A percentile compares a stretch with the other conserved stretches of the same genome.
phyloP scores from a whole-genome alignment of 2,888 invertebrate genomes.

The Amiota communis region DNA sequence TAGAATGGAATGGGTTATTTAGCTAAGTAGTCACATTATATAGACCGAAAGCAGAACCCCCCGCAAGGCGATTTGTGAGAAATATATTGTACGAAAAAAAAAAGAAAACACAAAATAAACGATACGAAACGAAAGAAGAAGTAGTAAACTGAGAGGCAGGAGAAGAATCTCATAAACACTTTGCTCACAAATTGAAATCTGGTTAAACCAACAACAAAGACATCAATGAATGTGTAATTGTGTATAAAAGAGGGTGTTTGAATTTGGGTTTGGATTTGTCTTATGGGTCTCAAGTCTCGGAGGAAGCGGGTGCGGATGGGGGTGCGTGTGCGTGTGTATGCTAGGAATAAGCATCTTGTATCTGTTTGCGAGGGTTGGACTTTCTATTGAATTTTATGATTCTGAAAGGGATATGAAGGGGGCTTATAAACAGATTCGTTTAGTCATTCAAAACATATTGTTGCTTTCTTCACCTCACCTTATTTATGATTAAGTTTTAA shows the following conservation, averaged over 20 bases:
- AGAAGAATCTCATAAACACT: conserved; percentile 67
- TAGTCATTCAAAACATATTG: conserved; percentile 13
- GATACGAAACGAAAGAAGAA: conserved; percentile 30
- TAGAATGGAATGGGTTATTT: conserved; percentile 30
- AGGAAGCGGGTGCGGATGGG: background rate
- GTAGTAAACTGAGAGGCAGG: background rate
- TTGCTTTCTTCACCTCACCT: background rate
- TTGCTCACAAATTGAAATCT: conserved; percentile 70
- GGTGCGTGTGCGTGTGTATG: background rate
- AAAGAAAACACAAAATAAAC: conserved; percentile 30
- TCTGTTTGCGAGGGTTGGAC: background rate
- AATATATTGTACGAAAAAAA: conserved; percentile 6
- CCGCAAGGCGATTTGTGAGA: conserved; percentile 14
- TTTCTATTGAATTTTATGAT: background rate
- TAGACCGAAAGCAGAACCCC: conserved; percentile 18
- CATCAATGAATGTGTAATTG: background rate
- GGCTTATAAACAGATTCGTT: background rate
- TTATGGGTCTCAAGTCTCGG: background rate
- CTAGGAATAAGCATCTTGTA: background rate
- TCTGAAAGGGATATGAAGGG: no score
- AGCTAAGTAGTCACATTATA: conserved; percentile 41
- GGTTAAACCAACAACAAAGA: conserved; percentile 33
- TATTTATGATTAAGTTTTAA: background rate
- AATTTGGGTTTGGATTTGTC: background rate
- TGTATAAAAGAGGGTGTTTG: background rate